A percentile compares a stretch with the other conserved stretches of the same genome.
These are phyloP conservation scores for Zalophus californianus DNA, from an alignment of 2,797 vertebrate genomes.

Conservation along the genomic window DNA sequence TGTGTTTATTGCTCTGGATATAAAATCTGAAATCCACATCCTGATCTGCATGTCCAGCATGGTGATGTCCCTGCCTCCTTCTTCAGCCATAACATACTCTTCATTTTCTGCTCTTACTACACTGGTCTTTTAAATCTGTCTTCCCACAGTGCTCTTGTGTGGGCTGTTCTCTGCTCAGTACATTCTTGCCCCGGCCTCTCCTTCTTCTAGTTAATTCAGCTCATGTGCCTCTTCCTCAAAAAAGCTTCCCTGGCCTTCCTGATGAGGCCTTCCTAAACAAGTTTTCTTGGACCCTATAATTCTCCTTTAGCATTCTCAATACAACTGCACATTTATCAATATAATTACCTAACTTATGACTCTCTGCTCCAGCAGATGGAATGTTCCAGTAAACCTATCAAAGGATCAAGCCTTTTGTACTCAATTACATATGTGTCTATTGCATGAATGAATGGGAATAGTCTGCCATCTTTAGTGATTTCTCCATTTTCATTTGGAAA, in stretches of 20 bases:
- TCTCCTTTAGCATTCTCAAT: not conserved
- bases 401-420: not conserved
- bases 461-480: not conserved
- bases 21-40: not conserved
- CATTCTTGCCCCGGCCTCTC: not conserved
- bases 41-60: not conserved
- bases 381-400: not conserved
- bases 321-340: not conserved
- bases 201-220: not conserved
- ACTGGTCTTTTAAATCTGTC: not conserved
- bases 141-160: not conserved
- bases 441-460: not conserved
- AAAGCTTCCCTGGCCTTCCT: not conserved
- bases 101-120: not conserved
- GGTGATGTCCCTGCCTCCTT: not conserved
- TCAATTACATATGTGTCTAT: not conserved
- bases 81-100: not conserved
- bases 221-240: not conserved
- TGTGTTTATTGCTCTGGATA: not conserved
- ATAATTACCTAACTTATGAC: not conserved
- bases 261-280: not conserved
- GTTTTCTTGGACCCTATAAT: not conserved
- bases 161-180: not conserved
- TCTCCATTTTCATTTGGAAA: slow-evolving; percentile 3
- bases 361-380: not conserved